Conservation (phyloP, 2,797 vertebrate species). For the Phoxinus dragarum region DNA sequence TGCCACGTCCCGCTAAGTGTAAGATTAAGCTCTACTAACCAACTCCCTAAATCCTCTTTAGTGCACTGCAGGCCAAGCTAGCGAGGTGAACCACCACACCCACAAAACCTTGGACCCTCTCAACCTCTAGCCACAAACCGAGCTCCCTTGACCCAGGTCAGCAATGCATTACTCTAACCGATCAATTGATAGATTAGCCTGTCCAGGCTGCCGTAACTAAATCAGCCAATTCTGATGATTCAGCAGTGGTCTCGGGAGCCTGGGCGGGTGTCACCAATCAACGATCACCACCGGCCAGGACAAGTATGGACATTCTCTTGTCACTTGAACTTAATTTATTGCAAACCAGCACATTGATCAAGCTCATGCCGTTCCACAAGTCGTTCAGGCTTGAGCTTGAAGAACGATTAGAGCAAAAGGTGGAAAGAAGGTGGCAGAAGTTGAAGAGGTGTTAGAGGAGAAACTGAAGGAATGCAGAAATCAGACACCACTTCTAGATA, state of each 20-base stretch:
- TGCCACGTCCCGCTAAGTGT: conserved; percentile 72
- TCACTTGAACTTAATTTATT: conserved; percentile 81
- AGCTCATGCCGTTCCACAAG: conserved; percentile 76
- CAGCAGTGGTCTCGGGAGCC: conserved; percentile 76
- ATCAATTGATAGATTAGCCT: conserved; percentile 78
- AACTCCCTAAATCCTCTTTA: conserved; percentile 76
- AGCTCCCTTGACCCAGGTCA: conserved; percentile 69
- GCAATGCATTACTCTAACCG: conserved; percentile 71
- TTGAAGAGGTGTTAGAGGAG: conserved; percentile 2
- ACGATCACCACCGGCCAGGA: conserved; percentile 73
- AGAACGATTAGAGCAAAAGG: conserved; percentile 47
- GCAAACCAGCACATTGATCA: conserved; percentile 81
- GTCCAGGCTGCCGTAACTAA: conserved; percentile 74
- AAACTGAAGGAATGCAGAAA: conserved; percentile 2
- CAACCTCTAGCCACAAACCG: conserved; percentile 57
- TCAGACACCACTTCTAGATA: neutral
- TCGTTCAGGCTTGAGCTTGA: conserved; percentile 68
- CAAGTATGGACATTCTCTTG: conserved; percentile 79
- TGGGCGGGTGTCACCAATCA: conserved; percentile 79
- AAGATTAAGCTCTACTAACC: conserved; percentile 72
- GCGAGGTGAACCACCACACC: conserved; percentile 24
- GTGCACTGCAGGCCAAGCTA: conserved; percentile 45
- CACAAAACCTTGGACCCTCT: conserved; percentile 16
- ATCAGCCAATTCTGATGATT: conserved; percentile 79
- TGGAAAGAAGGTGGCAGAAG: neutral